Conservation (phyloP, 2,888 invertebrate genomes). For the Schizaphis graminum region DNA sequence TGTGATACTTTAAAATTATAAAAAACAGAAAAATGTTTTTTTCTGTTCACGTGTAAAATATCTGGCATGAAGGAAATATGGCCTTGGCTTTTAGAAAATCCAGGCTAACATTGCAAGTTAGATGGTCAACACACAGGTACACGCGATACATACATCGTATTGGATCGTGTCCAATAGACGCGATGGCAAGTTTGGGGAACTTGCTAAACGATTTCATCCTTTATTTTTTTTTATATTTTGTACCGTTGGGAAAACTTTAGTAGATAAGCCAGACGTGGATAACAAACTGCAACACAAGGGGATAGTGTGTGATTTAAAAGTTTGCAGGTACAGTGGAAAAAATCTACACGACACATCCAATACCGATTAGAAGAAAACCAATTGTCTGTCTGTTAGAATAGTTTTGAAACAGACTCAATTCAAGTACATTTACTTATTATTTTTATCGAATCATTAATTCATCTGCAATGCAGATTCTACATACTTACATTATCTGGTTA, state of each 20-base stretch:
- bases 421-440: neutral
- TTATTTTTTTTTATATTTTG: slow-evolving; percentile 38
- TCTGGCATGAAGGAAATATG: slow-evolving; percentile 40
- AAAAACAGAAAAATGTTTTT: slow-evolving; percentile 20
- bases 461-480: neutral
- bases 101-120: slow-evolving; percentile 27
- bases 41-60: slow-evolving; percentile 1
- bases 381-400: neutral
- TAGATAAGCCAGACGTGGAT: slow-evolving; percentile 56
- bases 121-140: slow-evolving; percentile 61
- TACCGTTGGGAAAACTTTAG: slow-evolving; percentile 57
- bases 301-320: slow-evolving; percentile 54
- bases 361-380: slow-evolving; percentile 41
- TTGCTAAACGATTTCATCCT: slow-evolving; percentile 60
- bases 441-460: neutral
- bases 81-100: slow-evolving; percentile 45
- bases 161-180: slow-evolving; percentile 61
- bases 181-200: slow-evolving; percentile 48
- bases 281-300: slow-evolving; percentile 52
- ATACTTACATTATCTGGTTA: neutral
- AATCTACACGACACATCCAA: neutral
- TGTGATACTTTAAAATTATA: neutral
- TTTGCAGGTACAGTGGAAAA: slow-evolving; percentile 12
- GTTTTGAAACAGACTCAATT: neutral
- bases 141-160: slow-evolving; percentile 60